Conservation (phyloP, 2,797 vertebrate species). For the Glyptemys insculpta region DNA sequence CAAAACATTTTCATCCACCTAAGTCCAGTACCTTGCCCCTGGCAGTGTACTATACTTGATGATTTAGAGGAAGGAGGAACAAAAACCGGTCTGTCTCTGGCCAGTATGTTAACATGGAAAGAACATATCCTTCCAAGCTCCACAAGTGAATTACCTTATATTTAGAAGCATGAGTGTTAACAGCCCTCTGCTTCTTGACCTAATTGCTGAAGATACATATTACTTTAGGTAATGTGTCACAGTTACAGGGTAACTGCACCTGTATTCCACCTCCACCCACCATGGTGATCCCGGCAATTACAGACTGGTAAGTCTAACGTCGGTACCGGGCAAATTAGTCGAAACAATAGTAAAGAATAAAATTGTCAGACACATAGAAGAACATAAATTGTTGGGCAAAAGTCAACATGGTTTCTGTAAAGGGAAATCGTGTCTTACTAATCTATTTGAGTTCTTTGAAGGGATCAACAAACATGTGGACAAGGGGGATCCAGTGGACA, state of each 20-base stretch:
- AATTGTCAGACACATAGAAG: too few species aligned
- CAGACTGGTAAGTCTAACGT: too few species aligned
- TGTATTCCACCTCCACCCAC: not conserved
- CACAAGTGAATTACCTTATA: not conserved
- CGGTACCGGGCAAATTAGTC: too few species aligned
- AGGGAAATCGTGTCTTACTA: too few species aligned
- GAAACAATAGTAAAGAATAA: too few species aligned
- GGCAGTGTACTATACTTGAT: not conserved
- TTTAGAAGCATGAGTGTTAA: not conserved
- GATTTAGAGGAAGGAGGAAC: not conserved
- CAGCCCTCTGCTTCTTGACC: not conserved
- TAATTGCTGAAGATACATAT: not conserved
- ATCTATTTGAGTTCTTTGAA: too few species aligned
- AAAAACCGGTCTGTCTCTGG: accelerated
- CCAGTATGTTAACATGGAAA: not conserved
- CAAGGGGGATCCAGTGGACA: too few species aligned
- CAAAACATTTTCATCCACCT: not conserved
- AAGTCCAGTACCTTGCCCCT: not conserved
- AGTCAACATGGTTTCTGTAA: too few species aligned
- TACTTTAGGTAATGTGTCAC: not conserved
- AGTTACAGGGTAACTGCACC: not conserved
- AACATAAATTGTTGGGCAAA: too few species aligned
- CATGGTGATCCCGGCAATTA: not conserved
- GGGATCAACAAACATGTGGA: too few species aligned
- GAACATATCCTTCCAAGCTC: not conserved